Percentiles rank a stretch among this genome's conserved stretches.
phyloP scores from a whole-genome alignment of 2,797 vertebrate species.

The Tangara arthus region DNA sequence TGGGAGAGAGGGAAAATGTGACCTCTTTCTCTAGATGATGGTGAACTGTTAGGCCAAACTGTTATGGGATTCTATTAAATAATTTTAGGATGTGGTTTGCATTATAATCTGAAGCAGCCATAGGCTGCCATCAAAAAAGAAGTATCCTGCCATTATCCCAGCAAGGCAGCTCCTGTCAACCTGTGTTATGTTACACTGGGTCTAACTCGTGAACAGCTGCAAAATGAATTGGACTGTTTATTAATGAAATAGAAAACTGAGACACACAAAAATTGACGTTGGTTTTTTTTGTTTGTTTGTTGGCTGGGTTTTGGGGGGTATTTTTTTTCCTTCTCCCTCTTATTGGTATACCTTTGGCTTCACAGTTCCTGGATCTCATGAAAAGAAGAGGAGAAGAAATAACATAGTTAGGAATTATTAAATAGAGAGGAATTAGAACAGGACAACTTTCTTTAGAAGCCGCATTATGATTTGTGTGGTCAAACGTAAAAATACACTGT shows the following conservation, averaged over 20 bases:
- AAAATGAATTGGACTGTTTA: not conserved
- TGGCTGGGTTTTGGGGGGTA: not conserved
- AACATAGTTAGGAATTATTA: not conserved
- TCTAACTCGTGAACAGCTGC: not conserved
- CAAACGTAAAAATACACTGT: not conserved
- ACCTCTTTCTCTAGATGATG: not conserved
- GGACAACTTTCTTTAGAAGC: not conserved
- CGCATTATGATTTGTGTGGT: not conserved
- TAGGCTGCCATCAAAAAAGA: not conserved
- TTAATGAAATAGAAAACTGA: not conserved
- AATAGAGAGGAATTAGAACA: not conserved
- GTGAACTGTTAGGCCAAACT: not conserved
- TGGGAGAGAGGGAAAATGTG: not conserved
- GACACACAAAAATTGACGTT: not conserved
- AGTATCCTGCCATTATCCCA: not conserved
- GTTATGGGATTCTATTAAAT: not conserved
- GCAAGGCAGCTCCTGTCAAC: not conserved
- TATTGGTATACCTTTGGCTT: not conserved
- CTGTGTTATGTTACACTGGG: not conserved
- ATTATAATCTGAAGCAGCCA: not conserved
- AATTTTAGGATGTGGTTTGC: not conserved
- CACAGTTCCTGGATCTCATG: not conserved
- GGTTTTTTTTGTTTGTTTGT: rapidly evolving
- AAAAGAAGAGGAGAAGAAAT: not conserved
- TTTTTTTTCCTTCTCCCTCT: no score